Percentiles rank a stretch among this genome's conserved stretches.
Conservation (phyloP, 2,113 vertebrate species). For the Bubalus kerabau region DNA sequence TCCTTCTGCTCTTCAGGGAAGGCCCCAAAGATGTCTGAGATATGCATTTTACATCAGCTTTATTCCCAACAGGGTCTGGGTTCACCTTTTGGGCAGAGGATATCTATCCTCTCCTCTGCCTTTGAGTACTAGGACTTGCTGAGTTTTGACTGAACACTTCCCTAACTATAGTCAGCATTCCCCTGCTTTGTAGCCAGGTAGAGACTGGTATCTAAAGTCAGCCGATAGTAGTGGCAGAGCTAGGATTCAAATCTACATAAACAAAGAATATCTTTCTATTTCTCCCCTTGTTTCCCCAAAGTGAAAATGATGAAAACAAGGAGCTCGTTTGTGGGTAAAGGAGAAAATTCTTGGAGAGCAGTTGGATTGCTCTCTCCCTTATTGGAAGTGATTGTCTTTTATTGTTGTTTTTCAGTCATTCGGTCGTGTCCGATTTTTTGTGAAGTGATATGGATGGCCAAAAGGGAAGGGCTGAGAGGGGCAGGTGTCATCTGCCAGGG, state of each 20-base stretch:
- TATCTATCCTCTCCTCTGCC: background rate
- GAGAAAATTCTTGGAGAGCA: constrained; percentile 73
- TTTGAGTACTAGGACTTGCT: background rate
- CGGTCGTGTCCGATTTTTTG: background rate
- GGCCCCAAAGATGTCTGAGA: background rate
- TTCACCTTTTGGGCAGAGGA: background rate
- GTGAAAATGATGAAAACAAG: background rate
- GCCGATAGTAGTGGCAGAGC: background rate
- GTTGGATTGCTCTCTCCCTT: constrained; percentile 58
- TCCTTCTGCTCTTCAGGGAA: background rate
- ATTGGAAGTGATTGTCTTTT: background rate
- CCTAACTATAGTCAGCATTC: background rate
- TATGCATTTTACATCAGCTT: background rate
- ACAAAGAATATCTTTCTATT: background rate
- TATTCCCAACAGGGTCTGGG: background rate
- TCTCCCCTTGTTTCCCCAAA: background rate
- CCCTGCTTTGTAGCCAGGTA: background rate
- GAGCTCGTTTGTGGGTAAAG: background rate
- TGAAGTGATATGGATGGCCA: constrained; percentile 22
- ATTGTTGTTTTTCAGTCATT: background rate
- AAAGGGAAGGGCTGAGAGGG: constrained; percentile 46
- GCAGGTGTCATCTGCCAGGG: background rate
- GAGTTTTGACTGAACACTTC: background rate
- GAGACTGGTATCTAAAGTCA: background rate
- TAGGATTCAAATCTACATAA: background rate